Evolutionary conservation across 2,797 vertebrate genomes (phyloP), one percentile per base, ranked within the genome.

Genomic region (Lophotriccus pileatus): DNA sequence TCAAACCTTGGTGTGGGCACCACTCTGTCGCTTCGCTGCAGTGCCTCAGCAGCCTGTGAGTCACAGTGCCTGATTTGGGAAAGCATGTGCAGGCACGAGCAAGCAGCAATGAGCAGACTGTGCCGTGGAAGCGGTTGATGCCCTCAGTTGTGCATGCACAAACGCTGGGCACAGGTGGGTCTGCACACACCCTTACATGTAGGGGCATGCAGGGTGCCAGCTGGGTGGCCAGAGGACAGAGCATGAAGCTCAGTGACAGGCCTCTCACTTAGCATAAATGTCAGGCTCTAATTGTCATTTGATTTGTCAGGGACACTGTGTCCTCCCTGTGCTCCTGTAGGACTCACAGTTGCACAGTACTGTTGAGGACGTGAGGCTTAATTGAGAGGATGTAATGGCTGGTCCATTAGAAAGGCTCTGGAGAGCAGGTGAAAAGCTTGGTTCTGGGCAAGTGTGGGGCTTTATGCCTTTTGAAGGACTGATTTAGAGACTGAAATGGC

Each of bases 401-500:
- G 2, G 6, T 94, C 93, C 93, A 86, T 95, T 93, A 94, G 83
- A 90, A 84, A 16, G 94, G 93, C 88, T 93, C 56, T 0, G 0
- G 85, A 79, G 62, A 92, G 85, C 85, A 72, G 55, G 80, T 20
- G 4, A 87, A 93, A 88, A 66, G 69, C 81, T 81, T 92, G 84
- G 53, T 66, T 89, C 85, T 91, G 86, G 77, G 53, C 87, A 89
- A 85, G 67, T 94, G 80, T 93, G 86, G 87, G 73, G 46, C 55
- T 94, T 90, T 93, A 86, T 89, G 90, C 90, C 80, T 95, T 93
- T 87, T 93, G 81, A 77, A 0, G 1, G 78, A 62, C 94, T 97
- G 95, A 91, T 95, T 96, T 92, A 97, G 73, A 94, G 78, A 79
- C 82, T 88, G 91, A 96, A 90, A 81, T 93, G 93, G 88, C 83